A percentile compares a stretch with the other conserved stretches of the same genome.
phyloP scores from a whole-genome alignment of 2,888 invertebrate genomes.

The Dendrolimus pini region DNA sequence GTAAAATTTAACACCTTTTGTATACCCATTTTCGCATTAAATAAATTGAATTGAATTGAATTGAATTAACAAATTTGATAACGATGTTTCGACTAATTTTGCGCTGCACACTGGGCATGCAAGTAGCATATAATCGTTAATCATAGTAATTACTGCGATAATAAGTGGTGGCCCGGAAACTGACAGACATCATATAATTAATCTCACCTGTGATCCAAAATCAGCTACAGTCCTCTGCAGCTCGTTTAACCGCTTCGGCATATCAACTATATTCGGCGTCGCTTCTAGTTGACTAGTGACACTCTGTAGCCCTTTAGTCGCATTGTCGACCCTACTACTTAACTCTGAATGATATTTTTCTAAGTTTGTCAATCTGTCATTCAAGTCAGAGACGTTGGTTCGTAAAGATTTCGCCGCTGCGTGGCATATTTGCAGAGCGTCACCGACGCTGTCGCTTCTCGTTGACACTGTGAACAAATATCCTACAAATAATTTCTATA shows the following conservation, averaged over 20 bases:
- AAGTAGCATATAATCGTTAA: too few species aligned
- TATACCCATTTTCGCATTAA: too few species aligned
- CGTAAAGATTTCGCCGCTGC: slow-evolving; percentile 80
- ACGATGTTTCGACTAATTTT: too few species aligned
- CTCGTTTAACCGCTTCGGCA: slow-evolving; percentile 73
- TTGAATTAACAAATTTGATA: too few species aligned
- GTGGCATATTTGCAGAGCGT: slow-evolving; percentile 83
- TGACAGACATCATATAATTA: too few species aligned
- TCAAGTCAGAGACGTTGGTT: slow-evolving; percentile 80
- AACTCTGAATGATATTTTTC: slow-evolving; percentile 71
- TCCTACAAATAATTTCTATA: too few species aligned
- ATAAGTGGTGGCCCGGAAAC: too few species aligned
- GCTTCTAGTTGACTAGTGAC: slow-evolving; percentile 77
- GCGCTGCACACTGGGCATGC: too few species aligned
- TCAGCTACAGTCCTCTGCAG: slow-evolving; percentile 75
- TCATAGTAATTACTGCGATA: too few species aligned
- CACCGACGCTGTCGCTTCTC: slow-evolving; percentile 81
- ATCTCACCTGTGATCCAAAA: slow-evolving; percentile 76
- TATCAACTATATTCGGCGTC: slow-evolving; percentile 76
- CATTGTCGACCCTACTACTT: slow-evolving; percentile 45
- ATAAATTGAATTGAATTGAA: too few species aligned
- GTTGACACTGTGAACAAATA: slow-evolving; percentile 74
- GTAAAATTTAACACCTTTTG: too few species aligned
- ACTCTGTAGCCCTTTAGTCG: slow-evolving; percentile 62
- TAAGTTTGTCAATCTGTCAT: slow-evolving; percentile 73